phyloP scores from a whole-genome alignment of 2,797 vertebrate species.

The Dromococcyx pavoninus region DNA sequence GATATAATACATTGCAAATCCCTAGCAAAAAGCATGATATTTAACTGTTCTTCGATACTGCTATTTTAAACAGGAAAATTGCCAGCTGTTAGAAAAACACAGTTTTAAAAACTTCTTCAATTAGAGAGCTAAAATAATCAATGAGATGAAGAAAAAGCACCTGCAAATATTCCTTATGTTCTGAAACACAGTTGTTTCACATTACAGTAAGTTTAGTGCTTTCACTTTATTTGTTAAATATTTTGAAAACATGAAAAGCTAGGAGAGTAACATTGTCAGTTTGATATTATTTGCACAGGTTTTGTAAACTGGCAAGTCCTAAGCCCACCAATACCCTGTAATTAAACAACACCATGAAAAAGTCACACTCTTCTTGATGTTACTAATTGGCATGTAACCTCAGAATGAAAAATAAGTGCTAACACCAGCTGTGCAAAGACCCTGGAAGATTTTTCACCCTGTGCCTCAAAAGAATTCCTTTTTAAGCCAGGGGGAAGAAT shows the following conservation, averaged over 20 bases:
- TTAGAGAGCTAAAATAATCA: not conserved
- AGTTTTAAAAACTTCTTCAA: not conserved
- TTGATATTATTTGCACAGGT: slow-evolving; percentile 5
- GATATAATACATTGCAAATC: not conserved
- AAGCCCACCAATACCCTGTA: not conserved
- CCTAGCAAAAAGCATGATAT: not conserved
- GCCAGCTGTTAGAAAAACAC: not conserved
- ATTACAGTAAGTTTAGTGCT: not conserved
- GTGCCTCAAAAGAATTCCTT: not conserved
- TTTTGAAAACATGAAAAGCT: slow-evolving; percentile 23
- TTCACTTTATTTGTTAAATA: slow-evolving; percentile 14
- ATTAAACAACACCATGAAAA: slow-evolving; percentile 22
- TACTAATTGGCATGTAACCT: not conserved
- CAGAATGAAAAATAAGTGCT: not conserved
- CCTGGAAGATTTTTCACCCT: not conserved
- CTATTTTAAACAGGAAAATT: not conserved
- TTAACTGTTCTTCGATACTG: not conserved
- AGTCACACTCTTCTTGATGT: not conserved
- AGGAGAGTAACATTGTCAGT: slow-evolving; percentile 2
- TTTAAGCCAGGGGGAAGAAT: not conserved
- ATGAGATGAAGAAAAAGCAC: not conserved
- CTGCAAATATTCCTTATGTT: not conserved
- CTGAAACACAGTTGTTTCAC: not conserved
- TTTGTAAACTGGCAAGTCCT: slow-evolving; percentile 10
- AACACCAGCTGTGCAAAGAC: not conserved